Conservation (phyloP, 2,888 invertebrate species). For the Tiliacea aurago region DNA sequence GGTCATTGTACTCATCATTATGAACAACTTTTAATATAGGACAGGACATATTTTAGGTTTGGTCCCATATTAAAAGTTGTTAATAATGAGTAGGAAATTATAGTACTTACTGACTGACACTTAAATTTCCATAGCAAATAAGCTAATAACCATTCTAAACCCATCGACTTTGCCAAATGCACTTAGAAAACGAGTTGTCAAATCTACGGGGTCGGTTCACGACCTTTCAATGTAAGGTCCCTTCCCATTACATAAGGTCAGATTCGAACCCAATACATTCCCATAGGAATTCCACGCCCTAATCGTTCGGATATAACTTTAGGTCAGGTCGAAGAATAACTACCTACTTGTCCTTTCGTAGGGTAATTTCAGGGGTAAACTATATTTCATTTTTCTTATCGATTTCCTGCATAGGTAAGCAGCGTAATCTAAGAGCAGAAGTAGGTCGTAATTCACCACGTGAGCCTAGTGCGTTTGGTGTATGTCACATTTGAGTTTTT, state of each 20-base stretch:
- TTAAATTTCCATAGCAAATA: neutral
- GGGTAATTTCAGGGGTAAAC: neutral
- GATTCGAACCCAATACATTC: slow-evolving; percentile 44
- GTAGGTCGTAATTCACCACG: neutral
- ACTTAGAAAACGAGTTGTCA: slow-evolving; percentile 35
- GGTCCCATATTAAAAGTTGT: too few species aligned
- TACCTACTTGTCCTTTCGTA: neutral
- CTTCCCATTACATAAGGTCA: slow-evolving; percentile 52
- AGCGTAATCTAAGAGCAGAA: neutral
- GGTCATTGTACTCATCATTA: too few species aligned
- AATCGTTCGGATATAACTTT: slow-evolving; percentile 36
- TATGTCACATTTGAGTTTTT: neutral
- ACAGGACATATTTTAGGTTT: too few species aligned
- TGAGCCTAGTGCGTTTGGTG: neutral
- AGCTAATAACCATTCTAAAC: slow-evolving; percentile 1
- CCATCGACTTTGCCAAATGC: slow-evolving; percentile 8
- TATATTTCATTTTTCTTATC: rapidly evolving
- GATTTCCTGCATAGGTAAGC: too few species aligned
- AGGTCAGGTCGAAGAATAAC: slow-evolving; percentile 18
- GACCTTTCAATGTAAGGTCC: slow-evolving; percentile 43
- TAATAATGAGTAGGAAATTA: too few species aligned
- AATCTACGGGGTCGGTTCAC: slow-evolving; percentile 46
- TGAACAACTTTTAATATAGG: too few species aligned
- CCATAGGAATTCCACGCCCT: slow-evolving; percentile 44
- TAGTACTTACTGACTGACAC: neutral